Conservation (phyloP, 2,888 invertebrate species). For the Drosophila koepferae region DNA sequence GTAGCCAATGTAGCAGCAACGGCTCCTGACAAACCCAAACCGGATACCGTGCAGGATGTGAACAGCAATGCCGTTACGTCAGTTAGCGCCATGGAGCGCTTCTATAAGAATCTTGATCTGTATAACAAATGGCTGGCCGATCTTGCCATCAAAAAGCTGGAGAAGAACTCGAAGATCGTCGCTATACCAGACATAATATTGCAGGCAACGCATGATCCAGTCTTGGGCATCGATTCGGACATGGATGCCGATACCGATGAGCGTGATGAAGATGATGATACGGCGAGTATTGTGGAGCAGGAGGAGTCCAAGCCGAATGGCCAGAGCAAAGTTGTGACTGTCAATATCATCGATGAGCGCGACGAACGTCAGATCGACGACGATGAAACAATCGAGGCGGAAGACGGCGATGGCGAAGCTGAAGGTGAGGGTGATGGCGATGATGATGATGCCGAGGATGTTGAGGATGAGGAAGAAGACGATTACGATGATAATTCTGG, state of each 20-base stretch:
- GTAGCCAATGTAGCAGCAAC: background rate
- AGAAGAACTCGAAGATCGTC: background rate
- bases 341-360: slow-evolving; percentile 5
- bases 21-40: background rate
- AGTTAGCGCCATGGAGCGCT: slow-evolving; percentile 26
- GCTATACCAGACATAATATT: slow-evolving; percentile 18
- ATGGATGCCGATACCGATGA: slow-evolving; percentile 22
- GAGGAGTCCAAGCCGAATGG: no score
- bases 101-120: slow-evolving; percentile 38
- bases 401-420: background rate
- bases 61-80: background rate
- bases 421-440: background rate
- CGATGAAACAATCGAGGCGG: background rate
- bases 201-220: slow-evolving; percentile 1
- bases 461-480: slow-evolving; percentile 7
- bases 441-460: slow-evolving; percentile 10
- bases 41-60: background rate
- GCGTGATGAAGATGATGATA: background rate
- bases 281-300: background rate
- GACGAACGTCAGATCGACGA: background rate
- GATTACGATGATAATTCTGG: slow-evolving; percentile 17
- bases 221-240: slow-evolving; percentile 15
- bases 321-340: background rate
- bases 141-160: slow-evolving; percentile 6
- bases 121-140: slow-evolving; percentile 36